Conservation (phyloP, 1,140 invertebrate genomes). For the Euwallacea similis region DNA sequence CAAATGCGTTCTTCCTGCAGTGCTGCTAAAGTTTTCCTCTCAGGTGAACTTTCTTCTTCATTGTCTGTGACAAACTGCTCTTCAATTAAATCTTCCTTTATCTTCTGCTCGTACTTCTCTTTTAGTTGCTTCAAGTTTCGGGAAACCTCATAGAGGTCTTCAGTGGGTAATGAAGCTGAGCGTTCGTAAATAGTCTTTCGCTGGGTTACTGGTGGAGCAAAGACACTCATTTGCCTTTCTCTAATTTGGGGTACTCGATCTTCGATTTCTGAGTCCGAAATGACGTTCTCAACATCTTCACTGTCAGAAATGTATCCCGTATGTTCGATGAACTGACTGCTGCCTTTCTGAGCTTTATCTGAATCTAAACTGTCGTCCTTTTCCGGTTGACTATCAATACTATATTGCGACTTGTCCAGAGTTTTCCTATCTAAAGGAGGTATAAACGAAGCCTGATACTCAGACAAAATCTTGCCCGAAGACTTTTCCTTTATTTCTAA, state of each 20-base stretch:
- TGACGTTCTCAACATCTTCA: conserved; percentile 52
- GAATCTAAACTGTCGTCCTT: conserved; percentile 49
- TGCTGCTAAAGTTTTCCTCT: conserved; percentile 49
- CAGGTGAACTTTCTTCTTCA: conserved; percentile 58
- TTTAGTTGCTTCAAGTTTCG: conserved; percentile 53
- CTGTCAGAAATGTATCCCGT: conserved; percentile 53
- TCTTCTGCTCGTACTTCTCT: conserved; percentile 57
- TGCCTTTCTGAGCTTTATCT: conserved; percentile 45
- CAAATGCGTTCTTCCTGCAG: conserved; percentile 38
- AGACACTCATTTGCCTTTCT: conserved; percentile 52
- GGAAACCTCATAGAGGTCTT: conserved; percentile 53
- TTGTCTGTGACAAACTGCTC: conserved; percentile 55
- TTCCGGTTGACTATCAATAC: conserved; percentile 22
- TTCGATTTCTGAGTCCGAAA: conserved; percentile 54
- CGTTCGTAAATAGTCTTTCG: conserved; percentile 55
- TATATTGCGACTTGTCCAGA: conserved; percentile 36
- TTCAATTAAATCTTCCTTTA: conserved; percentile 57
- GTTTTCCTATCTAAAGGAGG: conserved; percentile 44
- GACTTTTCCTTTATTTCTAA: conserved; percentile 35
- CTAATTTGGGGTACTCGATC: conserved; percentile 53
- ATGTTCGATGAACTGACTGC: conserved; percentile 48
- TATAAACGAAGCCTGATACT: conserved; percentile 50
- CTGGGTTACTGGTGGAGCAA: conserved; percentile 46
- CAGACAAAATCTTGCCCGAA: conserved; percentile 41
- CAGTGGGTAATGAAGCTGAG: conserved; percentile 56